Percentiles rank a stretch among this genome's conserved stretches.
Evolutionary conservation across 2,113 vertebrate species (phyloP).

Genomic region (Neopipo cinnamomea): DNA sequence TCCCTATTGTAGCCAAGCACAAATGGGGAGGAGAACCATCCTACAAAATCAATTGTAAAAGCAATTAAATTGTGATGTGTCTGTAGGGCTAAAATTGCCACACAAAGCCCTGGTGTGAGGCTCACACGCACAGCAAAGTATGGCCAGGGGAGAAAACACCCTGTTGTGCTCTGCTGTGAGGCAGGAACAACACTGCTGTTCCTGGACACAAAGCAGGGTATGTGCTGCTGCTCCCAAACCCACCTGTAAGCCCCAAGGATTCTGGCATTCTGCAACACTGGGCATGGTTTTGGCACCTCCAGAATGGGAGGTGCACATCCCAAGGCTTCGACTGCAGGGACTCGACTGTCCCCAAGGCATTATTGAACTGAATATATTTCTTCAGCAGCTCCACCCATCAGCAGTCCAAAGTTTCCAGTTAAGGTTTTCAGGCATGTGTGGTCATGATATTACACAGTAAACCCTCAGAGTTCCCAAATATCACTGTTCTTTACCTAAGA

Average conservation of each 20-base stretch:
- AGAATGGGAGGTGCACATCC: background rate
- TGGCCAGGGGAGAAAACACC: background rate
- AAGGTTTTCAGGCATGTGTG: accelerated
- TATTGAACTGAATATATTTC: background rate
- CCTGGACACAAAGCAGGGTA: background rate
- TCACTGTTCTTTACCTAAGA: background rate
- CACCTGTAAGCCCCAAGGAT: background rate
- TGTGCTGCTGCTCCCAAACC: background rate
- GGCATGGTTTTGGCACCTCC: background rate
- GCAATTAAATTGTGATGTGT: background rate
- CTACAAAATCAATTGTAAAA: background rate
- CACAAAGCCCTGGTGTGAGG: background rate
- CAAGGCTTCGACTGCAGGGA: background rate
- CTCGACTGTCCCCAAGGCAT: background rate
- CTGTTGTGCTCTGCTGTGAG: background rate
- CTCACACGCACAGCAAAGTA: background rate
- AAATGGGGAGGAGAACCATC: background rate
- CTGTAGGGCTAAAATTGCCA: background rate
- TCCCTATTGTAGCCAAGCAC: background rate
- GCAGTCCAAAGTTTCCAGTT: background rate
- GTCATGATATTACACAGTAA: background rate
- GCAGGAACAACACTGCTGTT: background rate
- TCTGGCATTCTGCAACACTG: background rate
- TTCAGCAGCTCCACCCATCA: background rate
- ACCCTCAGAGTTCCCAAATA: background rate